Percentiles rank a stretch among this genome's conserved stretches.
phyloP scores from a whole-genome alignment of 2,113 vertebrate species.

The Capreolus pygargus region DNA sequence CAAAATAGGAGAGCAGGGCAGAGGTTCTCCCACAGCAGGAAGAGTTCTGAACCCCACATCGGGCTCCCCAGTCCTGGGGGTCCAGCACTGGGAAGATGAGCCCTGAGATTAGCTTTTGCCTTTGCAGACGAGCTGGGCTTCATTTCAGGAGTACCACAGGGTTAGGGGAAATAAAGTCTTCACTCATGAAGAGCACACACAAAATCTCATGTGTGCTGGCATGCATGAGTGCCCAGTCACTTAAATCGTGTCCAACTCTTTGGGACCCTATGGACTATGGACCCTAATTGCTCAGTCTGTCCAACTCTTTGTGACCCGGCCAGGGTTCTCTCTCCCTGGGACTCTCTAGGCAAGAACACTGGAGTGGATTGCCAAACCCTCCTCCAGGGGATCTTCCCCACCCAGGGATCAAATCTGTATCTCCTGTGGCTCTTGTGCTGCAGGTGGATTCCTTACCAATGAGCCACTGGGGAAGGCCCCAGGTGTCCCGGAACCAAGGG shows the following conservation, averaged over 20 bases:
- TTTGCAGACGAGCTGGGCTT: neutral
- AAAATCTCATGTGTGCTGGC: neutral
- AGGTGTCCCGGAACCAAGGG: fast-evolving
- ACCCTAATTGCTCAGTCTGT: neutral
- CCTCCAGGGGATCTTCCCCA: neutral
- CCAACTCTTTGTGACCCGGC: neutral
- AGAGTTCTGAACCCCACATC: neutral
- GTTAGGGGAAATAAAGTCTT: neutral
- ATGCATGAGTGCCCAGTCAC: neutral
- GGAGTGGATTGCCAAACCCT: neutral
- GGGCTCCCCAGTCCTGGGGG: neutral
- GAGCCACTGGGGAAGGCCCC: neutral
- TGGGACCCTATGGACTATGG: neutral
- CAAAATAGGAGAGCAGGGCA: neutral
- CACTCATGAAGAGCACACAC: neutral
- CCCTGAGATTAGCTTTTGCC: neutral
- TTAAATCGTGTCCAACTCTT: neutral
- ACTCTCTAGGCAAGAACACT: neutral
- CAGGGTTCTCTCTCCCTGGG: neutral
- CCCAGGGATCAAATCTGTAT: neutral
- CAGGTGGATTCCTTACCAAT: neutral
- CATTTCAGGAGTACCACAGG: neutral
- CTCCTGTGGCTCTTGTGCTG: neutral
- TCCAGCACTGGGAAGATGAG: neutral
- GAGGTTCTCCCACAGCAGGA: neutral